phyloP scores from a whole-genome alignment of 2,113 vertebrate genomes.

The Pseudorhombus dupliciocellatus region DNA sequence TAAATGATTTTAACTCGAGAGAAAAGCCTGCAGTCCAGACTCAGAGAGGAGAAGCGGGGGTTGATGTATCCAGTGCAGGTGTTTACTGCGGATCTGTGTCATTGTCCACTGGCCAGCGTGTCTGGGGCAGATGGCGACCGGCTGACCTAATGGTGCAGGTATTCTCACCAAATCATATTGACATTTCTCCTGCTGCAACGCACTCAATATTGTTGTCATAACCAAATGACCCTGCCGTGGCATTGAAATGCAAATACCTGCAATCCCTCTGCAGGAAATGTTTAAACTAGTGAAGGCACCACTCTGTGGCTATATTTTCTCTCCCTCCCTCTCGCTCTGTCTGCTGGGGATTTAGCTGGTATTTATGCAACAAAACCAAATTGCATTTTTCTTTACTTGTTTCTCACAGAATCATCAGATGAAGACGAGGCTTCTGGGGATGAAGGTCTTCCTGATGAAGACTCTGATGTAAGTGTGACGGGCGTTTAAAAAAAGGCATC shows the following conservation, averaged over 20 bases:
- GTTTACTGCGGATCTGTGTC: not conserved
- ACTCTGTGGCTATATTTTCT: not conserved
- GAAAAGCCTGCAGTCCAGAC: not conserved
- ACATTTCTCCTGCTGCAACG: slow-evolving; percentile 19
- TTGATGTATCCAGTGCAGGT: not conserved
- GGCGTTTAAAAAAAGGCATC: too few relatives aligned
- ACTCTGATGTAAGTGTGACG: slow-evolving; percentile 80
- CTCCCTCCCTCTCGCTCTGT: too few relatives aligned
- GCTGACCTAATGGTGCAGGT: slow-evolving; percentile 13
- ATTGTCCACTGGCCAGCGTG: not conserved
- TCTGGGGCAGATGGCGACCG: slow-evolving; percentile 6
- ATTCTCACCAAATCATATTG: slow-evolving; percentile 30
- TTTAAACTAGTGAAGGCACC: not conserved
- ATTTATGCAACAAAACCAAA: slow-evolving; percentile 5
- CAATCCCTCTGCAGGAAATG: not conserved
- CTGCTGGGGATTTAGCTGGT: not conserved
- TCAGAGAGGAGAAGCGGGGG: not conserved
- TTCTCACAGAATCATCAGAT: slow-evolving; percentile 79
- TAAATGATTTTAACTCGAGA: too few relatives aligned
- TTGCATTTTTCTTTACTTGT: slow-evolving; percentile 4
- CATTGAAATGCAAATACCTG: slow-evolving; percentile 49
- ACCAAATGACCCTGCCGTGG: not conserved
- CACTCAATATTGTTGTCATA: slow-evolving; percentile 3
- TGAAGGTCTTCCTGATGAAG: slow-evolving; percentile 75
- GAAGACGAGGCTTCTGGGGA: slow-evolving; percentile 80